A percentile compares a stretch with the other conserved stretches of the same genome.
These are phyloP conservation scores for Pseudomyrmex gracilis DNA, from an alignment of 1,140 invertebrate genomes.

Conservation along the genomic window DNA sequence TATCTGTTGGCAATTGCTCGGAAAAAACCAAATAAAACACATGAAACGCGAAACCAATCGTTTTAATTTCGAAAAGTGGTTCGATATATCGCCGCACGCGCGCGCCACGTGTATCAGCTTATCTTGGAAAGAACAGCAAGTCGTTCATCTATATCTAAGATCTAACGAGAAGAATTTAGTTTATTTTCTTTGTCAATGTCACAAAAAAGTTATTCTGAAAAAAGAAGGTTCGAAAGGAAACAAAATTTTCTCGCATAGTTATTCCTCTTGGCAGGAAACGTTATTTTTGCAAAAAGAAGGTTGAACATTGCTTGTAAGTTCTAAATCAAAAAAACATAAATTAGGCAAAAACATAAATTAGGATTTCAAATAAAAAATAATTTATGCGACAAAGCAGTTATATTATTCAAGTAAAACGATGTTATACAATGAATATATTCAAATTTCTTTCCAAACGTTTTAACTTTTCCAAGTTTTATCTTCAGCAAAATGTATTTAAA, in stretches of 20 bases:
- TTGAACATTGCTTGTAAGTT: too few species aligned
- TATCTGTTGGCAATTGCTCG: slow-evolving; percentile 32
- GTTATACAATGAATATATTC: too few species aligned
- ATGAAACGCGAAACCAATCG: slow-evolving; percentile 36
- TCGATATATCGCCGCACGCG: slow-evolving; percentile 20
- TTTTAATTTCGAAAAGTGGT: slow-evolving; percentile 30
- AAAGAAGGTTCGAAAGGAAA: slow-evolving; percentile 15
- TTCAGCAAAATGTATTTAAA: too few species aligned
- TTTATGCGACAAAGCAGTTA: too few species aligned
- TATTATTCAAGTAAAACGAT: too few species aligned
- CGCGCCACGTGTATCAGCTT: background rate
- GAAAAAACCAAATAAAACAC: slow-evolving; percentile 51
- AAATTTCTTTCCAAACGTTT: too few species aligned
- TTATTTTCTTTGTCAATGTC: background rate
- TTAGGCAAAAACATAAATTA: too few species aligned
- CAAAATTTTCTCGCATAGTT: slow-evolving; percentile 1
- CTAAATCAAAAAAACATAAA: too few species aligned
- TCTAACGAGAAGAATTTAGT: slow-evolving; percentile 2
- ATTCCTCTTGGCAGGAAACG: background rate
- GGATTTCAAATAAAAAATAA: too few species aligned
- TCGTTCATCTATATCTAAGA: background rate
- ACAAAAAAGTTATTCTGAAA: background rate
- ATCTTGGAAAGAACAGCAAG: background rate
- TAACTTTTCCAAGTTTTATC: too few species aligned
- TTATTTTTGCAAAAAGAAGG: too few species aligned